Evolutionary conservation across 1,140 invertebrate species (phyloP).

Genomic region (Apis mellifera): DNA sequence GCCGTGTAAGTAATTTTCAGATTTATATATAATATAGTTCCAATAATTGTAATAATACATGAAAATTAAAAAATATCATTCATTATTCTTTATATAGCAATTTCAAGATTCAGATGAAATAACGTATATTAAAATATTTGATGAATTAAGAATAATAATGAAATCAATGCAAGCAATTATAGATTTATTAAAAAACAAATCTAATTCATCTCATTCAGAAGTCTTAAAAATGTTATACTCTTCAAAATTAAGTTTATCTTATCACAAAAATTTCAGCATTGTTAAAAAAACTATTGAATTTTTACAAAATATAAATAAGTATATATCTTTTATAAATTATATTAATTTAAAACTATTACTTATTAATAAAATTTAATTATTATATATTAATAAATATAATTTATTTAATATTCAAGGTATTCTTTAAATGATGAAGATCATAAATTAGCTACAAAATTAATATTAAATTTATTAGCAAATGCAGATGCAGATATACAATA

Average conservation of each 20-base stretch:
- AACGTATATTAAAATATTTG: slow-evolving; percentile 65
- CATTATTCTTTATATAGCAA: slow-evolving; percentile 57
- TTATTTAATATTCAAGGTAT: slow-evolving; percentile 46
- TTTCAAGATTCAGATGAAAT: slow-evolving; percentile 65
- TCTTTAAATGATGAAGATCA: slow-evolving; percentile 60
- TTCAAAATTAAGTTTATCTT: slow-evolving; percentile 71
- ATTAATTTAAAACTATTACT: background rate
- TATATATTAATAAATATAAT: background rate
- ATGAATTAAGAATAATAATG: slow-evolving; percentile 67
- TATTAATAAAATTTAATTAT: slow-evolving; percentile 3
- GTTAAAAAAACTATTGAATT: slow-evolving; percentile 63
- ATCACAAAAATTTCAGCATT: slow-evolving; percentile 73
- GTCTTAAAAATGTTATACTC: slow-evolving; percentile 67
- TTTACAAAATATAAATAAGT: slow-evolving; percentile 60
- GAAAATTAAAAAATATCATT: background rate
- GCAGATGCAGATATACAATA: slow-evolving; percentile 72
- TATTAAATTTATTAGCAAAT: slow-evolving; percentile 71
- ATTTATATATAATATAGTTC: background rate
- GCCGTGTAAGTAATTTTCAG: slow-evolving; percentile 62
- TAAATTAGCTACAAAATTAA: slow-evolving; percentile 67
- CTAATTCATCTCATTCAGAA: slow-evolving; percentile 47
- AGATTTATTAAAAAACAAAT: slow-evolving; percentile 64
- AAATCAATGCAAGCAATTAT: slow-evolving; percentile 75
- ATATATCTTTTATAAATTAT: background rate
- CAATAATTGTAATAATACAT: background rate